Evolutionary conservation across 2,113 vertebrate species (phyloP).

Genomic region (Zosterops borbonicus): DNA sequence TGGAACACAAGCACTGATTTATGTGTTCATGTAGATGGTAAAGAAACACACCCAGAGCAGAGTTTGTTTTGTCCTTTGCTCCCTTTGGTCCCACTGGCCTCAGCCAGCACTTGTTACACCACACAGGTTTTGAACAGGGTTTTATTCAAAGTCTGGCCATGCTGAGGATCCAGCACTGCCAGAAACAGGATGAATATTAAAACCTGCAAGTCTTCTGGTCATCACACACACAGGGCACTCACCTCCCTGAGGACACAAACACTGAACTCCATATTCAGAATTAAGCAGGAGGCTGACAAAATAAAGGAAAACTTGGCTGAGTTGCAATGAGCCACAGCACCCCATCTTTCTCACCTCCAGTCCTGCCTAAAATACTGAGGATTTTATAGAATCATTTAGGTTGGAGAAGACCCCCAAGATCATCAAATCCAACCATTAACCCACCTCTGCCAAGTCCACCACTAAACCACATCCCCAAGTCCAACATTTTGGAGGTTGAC

Average conservation of each 20-base stretch:
- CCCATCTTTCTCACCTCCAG: background rate
- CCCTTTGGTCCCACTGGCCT: accelerated
- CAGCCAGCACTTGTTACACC: background rate
- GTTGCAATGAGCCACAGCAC: background rate
- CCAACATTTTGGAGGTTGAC: background rate
- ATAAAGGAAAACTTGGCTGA: background rate
- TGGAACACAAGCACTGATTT: background rate
- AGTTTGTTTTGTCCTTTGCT: background rate
- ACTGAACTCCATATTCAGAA: background rate
- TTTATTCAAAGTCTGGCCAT: background rate
- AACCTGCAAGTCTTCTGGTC: background rate
- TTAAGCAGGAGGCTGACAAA: background rate
- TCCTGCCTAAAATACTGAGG: background rate
- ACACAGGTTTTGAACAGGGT: background rate
- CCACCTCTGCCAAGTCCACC: no score
- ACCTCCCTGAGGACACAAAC: background rate
- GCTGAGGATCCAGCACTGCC: background rate
- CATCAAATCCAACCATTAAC: background rate
- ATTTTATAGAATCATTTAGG: background rate
- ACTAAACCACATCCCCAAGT: background rate
- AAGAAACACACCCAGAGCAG: background rate
- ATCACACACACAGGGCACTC: background rate
- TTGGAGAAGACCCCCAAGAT: background rate
- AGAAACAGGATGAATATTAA: background rate
- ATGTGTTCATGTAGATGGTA: background rate